phyloP scores from a whole-genome alignment of 1,140 invertebrate genomes.

The Atta cephalotes region DNA sequence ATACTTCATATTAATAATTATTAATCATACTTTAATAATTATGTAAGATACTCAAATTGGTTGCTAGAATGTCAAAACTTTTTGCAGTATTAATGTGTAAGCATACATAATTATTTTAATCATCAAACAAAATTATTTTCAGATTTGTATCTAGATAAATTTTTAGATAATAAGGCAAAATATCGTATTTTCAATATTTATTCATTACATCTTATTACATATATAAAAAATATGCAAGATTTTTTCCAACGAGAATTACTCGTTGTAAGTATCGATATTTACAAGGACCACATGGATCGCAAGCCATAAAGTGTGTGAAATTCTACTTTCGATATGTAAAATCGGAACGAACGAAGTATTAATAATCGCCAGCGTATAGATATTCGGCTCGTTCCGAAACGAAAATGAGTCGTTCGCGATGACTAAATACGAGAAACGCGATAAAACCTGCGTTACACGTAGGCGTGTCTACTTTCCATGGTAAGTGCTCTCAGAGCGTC shows the following conservation, averaged over 20 bases:
- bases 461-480: slow-evolving; percentile 72
- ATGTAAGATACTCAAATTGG: too few species aligned
- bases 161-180: too few species aligned
- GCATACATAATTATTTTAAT: too few species aligned
- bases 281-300: not conserved
- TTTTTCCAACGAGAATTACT: not conserved
- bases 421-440: slow-evolving; percentile 70
- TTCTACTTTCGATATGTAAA: not conserved
- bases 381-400: slow-evolving; percentile 2
- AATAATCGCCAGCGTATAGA: slow-evolving; percentile 2
- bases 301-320: slow-evolving; percentile 1
- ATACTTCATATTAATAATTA: too few species aligned
- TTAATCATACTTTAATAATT: too few species aligned
- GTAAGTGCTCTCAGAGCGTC: slow-evolving; percentile 58
- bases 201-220: not conserved
- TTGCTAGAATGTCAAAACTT: too few species aligned
- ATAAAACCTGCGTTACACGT: slow-evolving; percentile 77
- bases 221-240: not conserved
- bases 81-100: too few species aligned
- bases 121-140: too few species aligned
- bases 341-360: not conserved
- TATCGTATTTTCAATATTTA: not conserved
- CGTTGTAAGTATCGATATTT: not conserved
- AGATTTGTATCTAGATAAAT: too few species aligned
- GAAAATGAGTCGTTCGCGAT: not conserved